Evolutionary conservation across 2,888 invertebrate species (phyloP).

Genomic region (Cerastis leucographa): DNA sequence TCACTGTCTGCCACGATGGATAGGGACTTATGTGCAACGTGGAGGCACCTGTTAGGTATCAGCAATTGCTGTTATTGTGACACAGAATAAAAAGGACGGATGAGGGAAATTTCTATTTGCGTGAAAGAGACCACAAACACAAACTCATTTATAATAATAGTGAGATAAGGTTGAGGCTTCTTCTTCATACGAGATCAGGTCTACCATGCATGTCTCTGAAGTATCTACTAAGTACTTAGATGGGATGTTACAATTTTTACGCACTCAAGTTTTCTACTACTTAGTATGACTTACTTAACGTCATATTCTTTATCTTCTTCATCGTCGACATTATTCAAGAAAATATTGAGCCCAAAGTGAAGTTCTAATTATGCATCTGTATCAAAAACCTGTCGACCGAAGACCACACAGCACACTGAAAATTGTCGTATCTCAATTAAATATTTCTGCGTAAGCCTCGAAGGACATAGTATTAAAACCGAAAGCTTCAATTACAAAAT

Average conservation of each 20-base stretch:
- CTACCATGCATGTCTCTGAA: background rate
- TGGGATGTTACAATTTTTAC: background rate
- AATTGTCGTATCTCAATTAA: conserved; percentile 14
- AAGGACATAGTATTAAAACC: conserved; percentile 41
- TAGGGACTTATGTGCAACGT: conserved; percentile 10
- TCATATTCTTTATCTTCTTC: background rate
- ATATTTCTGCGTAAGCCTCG: conserved; percentile 21
- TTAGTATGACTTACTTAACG: background rate
- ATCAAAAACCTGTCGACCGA: background rate
- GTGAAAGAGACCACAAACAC: background rate
- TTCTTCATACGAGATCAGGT: background rate
- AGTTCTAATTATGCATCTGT: background rate
- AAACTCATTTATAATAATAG: background rate
- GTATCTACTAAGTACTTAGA: background rate
- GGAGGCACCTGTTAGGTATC: background rate
- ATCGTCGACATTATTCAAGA: background rate
- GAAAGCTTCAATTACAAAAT: conserved; percentile 51
- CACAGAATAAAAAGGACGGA: too few species aligned
- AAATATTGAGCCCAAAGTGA: too few species aligned
- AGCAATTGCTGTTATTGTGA: background rate
- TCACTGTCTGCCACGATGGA: conserved; percentile 25
- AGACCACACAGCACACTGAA: conserved; percentile 29
- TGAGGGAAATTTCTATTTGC: too few species aligned
- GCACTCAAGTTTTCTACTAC: background rate
- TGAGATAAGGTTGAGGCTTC: background rate